Conservation (phyloP, 2,888 invertebrate species). For the Drosophila fungiperda region DNA sequence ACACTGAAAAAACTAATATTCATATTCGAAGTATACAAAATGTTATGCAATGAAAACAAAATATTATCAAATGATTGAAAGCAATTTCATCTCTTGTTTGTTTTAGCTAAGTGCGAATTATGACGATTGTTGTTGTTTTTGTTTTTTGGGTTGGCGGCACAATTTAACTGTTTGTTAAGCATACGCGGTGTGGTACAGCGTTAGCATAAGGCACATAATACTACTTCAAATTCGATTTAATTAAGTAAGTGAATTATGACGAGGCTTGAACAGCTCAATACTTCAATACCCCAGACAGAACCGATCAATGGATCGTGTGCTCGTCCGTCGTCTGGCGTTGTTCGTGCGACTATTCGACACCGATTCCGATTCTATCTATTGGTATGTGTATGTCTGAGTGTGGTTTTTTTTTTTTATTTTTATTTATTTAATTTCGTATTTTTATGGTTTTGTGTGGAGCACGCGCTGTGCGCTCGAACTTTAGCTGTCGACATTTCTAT, state of each 20-base stretch:
- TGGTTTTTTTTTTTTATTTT: neutral
- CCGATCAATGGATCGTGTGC: slow-evolving; percentile 65
- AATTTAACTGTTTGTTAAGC: slow-evolving; percentile 51
- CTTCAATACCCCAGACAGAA: slow-evolving; percentile 51
- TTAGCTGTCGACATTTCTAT: slow-evolving; percentile 77
- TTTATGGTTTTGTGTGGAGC: slow-evolving; percentile 53
- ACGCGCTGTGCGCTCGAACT: slow-evolving; percentile 71
- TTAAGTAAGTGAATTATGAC: slow-evolving; percentile 42
- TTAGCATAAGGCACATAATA: slow-evolving; percentile 26
- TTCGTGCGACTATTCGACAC: slow-evolving; percentile 49
- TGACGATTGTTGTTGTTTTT: slow-evolving; percentile 47
- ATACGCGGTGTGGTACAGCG: slow-evolving; percentile 57
- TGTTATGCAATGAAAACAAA: slow-evolving; percentile 67
- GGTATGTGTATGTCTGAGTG: slow-evolving; percentile 1
- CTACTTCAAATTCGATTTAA: slow-evolving; percentile 52
- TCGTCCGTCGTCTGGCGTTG: slow-evolving; percentile 41
- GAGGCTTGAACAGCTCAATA: slow-evolving; percentile 61
- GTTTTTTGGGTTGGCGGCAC: slow-evolving; percentile 12
- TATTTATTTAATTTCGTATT: slow-evolving; percentile 1
- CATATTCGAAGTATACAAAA: slow-evolving; percentile 14
- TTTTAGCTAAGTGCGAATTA: slow-evolving; percentile 60
- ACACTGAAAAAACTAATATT: slow-evolving; percentile 30
- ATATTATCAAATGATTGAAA: slow-evolving; percentile 69
- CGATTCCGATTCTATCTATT: slow-evolving; percentile 10
- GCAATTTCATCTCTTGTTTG: slow-evolving; percentile 54